Conservation (phyloP, 2,113 vertebrate species). For the Anolis sagrei region DNA sequence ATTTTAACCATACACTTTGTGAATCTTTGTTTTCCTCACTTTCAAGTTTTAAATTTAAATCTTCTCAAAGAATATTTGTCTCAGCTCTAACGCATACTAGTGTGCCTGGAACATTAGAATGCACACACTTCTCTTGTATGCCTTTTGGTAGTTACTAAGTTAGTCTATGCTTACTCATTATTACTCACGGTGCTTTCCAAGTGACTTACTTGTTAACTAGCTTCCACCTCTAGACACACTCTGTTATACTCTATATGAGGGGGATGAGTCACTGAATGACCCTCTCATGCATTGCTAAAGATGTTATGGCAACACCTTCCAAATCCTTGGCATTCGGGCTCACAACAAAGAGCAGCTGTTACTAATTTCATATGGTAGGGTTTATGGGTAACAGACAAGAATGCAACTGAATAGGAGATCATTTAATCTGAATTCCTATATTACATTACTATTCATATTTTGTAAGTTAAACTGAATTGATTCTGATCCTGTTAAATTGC, state of each 20-base stretch:
- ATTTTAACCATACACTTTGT: too few species aligned
- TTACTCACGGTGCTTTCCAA: not conserved
- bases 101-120: not conserved
- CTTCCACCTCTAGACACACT: not conserved
- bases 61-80: not conserved
- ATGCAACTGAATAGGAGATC: not conserved
- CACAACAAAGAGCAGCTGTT: constrained; percentile 49
- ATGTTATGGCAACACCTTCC: constrained; percentile 4
- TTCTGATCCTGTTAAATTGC: too few species aligned
- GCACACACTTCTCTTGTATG: not conserved
- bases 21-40: too few species aligned
- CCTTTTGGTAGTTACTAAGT: not conserved
- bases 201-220: not conserved
- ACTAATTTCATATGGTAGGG: constrained; percentile 46
- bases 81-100: not conserved
- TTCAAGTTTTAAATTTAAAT: not conserved
- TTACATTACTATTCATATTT: too few species aligned
- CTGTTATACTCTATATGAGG: not conserved
- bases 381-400: not conserved
- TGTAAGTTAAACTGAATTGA: too few species aligned
- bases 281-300: not conserved
- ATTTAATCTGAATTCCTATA: too few species aligned
- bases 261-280: not conserved
- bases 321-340: constrained; percentile 55
- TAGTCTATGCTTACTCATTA: not conserved